Conservation (phyloP, 2,888 invertebrate species). For the Drosophila nr. perissopoda region DNA sequence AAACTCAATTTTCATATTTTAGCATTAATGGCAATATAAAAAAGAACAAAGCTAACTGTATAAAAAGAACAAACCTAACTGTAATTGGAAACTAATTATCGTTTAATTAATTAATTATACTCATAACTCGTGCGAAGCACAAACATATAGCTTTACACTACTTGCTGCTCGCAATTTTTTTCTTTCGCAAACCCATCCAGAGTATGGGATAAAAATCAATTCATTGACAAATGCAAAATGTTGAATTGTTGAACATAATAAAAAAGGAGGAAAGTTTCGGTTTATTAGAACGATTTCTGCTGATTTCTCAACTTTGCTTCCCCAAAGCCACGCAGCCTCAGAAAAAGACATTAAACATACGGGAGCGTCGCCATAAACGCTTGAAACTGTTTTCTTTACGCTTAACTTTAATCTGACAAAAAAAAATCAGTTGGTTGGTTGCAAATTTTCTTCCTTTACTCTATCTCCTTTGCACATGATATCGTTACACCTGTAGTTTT, state of each 20-base stretch:
- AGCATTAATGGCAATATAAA: neutral
- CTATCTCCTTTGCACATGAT: constrained; percentile 17
- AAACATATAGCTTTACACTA: neutral
- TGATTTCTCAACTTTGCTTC: constrained; percentile 1
- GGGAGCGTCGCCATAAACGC: constrained; percentile 25
- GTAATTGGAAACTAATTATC: neutral
- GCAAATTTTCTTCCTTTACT: neutral
- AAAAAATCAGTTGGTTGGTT: constrained; percentile 23
- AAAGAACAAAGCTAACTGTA: neutral
- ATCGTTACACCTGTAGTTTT: constrained; percentile 2
- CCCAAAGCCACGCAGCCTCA: neutral
- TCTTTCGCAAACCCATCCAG: neutral
- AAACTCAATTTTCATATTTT: neutral
- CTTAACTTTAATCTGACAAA: constrained; percentile 40
- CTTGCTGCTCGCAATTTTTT: neutral
- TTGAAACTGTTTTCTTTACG: constrained; percentile 41
- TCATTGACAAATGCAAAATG: constrained; percentile 7
- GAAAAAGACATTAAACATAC: constrained; percentile 31
- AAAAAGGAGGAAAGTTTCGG: constrained; percentile 13
- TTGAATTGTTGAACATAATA: neutral
- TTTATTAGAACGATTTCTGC: constrained; percentile 19
- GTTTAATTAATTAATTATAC: constrained; percentile 8
- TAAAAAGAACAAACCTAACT: neutral
- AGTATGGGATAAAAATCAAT: neutral
- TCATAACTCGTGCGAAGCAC: neutral